Percentiles rank a stretch among this genome's conserved stretches.
Conservation (phyloP, 2,113 vertebrate genomes). For the Eonycteris spelaea region DNA sequence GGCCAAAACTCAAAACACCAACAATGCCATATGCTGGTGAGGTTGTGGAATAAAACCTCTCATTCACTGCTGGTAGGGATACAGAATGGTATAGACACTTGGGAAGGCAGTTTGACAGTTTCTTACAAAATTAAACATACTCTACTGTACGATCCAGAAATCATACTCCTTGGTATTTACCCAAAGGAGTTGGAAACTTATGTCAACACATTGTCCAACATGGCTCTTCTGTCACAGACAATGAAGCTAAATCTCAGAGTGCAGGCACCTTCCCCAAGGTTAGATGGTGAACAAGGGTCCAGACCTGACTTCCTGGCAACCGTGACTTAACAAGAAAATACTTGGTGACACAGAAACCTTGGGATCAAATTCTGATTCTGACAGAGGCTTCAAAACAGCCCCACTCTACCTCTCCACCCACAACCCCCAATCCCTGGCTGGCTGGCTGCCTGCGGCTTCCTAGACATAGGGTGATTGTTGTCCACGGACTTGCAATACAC, state of each 20-base stretch:
- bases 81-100: not conserved
- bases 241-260: not conserved
- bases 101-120: not conserved
- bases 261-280: not conserved
- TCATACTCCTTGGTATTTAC: not conserved
- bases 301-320: not conserved
- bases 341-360: not conserved
- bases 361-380: not conserved
- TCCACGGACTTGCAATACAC: not conserved
- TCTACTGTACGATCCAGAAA: not conserved
- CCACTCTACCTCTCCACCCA: too few relatives aligned
- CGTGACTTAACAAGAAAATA: not conserved
- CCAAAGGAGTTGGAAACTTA: not conserved
- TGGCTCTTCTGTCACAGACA: not conserved
- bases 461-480: not conserved
- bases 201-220: not conserved
- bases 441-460: not conserved
- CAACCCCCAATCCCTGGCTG: not conserved
- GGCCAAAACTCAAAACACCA: not conserved
- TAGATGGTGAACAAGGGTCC: too few relatives aligned
- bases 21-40: too few relatives aligned
- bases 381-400: not conserved
- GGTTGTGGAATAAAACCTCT: accelerated
- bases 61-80: not conserved
- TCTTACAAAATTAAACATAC: not conserved